phyloP scores from a whole-genome alignment of 2,797 vertebrate genomes.

The Sebastolobus alascanus region DNA sequence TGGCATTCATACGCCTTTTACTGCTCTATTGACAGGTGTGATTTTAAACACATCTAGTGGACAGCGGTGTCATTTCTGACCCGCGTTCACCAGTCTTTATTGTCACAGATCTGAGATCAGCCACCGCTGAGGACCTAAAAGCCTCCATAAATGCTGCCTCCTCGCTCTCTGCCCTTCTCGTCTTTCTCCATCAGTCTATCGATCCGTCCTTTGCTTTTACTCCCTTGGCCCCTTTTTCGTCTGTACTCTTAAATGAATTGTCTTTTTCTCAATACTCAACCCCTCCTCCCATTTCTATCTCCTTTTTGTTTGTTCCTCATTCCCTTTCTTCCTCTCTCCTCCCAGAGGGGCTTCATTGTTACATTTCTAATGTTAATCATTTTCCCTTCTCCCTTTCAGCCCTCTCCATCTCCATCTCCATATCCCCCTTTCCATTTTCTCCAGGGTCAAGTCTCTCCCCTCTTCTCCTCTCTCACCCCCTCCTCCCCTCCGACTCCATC shows the following conservation, averaged over 20 bases:
- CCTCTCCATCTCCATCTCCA: slow-evolving; percentile 17
- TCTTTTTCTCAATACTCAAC: slow-evolving; percentile 17
- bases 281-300: slow-evolving; percentile 1
- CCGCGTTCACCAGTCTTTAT: slow-evolving; percentile 14
- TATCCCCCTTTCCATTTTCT: slow-evolving; percentile 36
- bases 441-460: slow-evolving; percentile 36
- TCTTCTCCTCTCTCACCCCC: neutral
- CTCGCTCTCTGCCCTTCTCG: slow-evolving; percentile 36
- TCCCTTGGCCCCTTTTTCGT: slow-evolving; percentile 17
- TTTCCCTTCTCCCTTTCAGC: slow-evolving; percentile 14
- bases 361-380: slow-evolving; percentile 61
- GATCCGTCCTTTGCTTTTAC: slow-evolving; percentile 43
- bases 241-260: slow-evolving; percentile 41
- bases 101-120: slow-evolving; percentile 36
- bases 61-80: neutral
- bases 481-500: slow-evolving; percentile 40
- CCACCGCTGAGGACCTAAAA: slow-evolving; percentile 10
- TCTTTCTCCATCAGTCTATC: slow-evolving; percentile 59
- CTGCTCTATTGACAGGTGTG: too few species aligned
- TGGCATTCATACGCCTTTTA: too few species aligned
- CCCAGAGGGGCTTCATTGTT: slow-evolving; percentile 35
- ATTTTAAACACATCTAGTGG: neutral
- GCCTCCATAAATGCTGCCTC: slow-evolving; percentile 19
- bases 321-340: slow-evolving; percentile 13
- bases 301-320: slow-evolving; percentile 7